These are phyloP conservation scores for Orchestia grillus DNA, from an alignment of 1,140 invertebrate genomes.

Conservation along the genomic window DNA sequence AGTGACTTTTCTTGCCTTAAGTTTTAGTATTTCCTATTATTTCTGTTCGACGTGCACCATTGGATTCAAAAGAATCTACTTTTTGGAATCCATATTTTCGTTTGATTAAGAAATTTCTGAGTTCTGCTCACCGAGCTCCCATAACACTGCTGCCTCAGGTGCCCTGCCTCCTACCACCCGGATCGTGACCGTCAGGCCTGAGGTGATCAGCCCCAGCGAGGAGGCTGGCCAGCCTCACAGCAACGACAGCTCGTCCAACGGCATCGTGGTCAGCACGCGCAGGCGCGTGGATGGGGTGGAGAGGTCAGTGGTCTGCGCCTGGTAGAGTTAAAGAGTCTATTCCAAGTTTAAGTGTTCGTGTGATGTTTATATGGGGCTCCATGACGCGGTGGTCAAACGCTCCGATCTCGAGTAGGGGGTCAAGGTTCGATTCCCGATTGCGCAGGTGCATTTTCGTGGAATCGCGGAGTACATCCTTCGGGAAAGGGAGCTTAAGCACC, in stretches of 20 bases:
- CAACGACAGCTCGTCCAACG: neutral
- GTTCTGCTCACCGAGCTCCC: neutral
- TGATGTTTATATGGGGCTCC: too few species aligned
- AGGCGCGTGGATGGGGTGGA: neutral
- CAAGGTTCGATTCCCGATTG: too few species aligned
- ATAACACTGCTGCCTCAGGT: neutral
- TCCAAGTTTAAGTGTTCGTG: neutral
- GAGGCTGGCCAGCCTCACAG: neutral
- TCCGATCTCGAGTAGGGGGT: too few species aligned
- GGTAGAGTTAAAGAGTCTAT: neutral
- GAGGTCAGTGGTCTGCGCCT: neutral
- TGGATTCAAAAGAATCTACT: neutral
- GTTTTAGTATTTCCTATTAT: neutral
- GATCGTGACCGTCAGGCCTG: conserved; percentile 19
- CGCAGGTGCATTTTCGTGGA: too few species aligned
- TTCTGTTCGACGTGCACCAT: neutral
- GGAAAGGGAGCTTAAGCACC: too few species aligned
- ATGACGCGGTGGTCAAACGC: too few species aligned
- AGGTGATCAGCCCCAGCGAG: neutral
- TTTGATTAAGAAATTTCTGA: neutral
- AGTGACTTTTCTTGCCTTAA: neutral
- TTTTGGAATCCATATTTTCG: neutral
- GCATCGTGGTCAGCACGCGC: conserved; percentile 20
- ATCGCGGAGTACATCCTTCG: too few species aligned
- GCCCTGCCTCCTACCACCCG: neutral